Evolutionary conservation across 2,888 invertebrate species (phyloP).

Genomic region (Drosophila recens): DNA sequence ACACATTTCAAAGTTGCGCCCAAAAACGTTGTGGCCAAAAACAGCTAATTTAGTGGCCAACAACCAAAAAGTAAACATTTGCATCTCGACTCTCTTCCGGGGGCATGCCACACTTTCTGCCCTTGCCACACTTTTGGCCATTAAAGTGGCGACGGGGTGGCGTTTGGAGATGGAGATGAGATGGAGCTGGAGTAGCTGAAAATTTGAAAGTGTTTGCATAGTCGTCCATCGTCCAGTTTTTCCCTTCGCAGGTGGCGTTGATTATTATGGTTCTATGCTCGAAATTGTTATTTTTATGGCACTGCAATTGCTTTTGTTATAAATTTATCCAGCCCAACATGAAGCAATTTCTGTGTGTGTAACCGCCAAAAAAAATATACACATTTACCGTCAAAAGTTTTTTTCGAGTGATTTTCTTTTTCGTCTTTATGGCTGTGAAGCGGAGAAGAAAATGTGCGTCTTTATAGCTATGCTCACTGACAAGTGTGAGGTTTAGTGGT

Average conservation of each 20-base stretch:
- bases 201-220: constrained; percentile 40
- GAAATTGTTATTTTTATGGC: constrained; percentile 70
- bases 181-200: neutral
- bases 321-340: constrained; percentile 60
- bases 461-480: constrained; percentile 45
- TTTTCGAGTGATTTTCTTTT: constrained; percentile 6
- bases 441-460: constrained; percentile 4
- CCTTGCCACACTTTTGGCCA: constrained; percentile 15
- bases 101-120: neutral
- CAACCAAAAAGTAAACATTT: constrained; percentile 67
- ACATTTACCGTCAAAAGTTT: constrained; percentile 6
- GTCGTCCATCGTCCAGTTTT: constrained; percentile 43
- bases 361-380: constrained; percentile 11
- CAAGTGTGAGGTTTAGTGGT: constrained; percentile 54
- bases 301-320: constrained; percentile 76
- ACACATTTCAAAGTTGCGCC: constrained; percentile 60
- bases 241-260: constrained; percentile 67
- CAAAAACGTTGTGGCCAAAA: constrained; percentile 19
- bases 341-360: constrained; percentile 36
- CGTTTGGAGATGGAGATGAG: neutral
- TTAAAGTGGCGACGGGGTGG: constrained; percentile 34
- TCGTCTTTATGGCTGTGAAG: neutral
- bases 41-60: constrained; percentile 65
- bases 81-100: constrained; percentile 12
- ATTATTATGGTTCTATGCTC: constrained; percentile 64